Evolutionary conservation across 2,113 vertebrate genomes (phyloP).

Genomic region (Pygoscelis antarcticus): DNA sequence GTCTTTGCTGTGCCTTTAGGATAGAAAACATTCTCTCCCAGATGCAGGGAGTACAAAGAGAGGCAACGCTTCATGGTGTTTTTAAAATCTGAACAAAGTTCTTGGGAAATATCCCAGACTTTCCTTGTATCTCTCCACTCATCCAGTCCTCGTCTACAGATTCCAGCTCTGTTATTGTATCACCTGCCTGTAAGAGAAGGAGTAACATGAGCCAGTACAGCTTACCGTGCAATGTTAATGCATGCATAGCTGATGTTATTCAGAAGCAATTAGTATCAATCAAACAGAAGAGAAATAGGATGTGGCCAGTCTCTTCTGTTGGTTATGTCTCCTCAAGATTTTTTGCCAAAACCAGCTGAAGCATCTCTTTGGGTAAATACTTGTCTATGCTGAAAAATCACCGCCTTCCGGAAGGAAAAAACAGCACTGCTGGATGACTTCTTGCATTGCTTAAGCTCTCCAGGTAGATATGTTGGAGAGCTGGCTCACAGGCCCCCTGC

Average conservation of each 20-base stretch:
- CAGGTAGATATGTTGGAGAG: rapidly evolving
- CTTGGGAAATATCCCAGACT: constrained; percentile 87
- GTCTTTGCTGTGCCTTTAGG: constrained; percentile 46
- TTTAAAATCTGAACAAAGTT: constrained; percentile 84
- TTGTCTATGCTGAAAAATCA: neutral
- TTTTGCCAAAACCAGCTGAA: neutral
- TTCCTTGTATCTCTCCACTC: constrained; percentile 84
- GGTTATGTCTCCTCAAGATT: neutral
- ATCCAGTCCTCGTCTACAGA: constrained; percentile 88
- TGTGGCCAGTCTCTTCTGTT: neutral
- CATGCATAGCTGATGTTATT: neutral
- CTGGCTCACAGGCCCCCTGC: neutral
- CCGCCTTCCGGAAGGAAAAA: neutral
- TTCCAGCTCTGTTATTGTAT: constrained; percentile 82
- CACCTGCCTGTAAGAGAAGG: constrained; percentile 81
- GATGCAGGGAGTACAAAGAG: neutral
- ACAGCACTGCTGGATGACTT: neutral
- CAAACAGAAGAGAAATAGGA: neutral
- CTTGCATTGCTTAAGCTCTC: neutral
- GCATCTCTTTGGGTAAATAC: neutral
- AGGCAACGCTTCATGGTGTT: constrained; percentile 54
- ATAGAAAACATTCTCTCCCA: constrained; percentile 42
- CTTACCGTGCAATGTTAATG: neutral
- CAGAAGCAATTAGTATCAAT: neutral
- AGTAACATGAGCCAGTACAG: neutral